Percentiles rank a stretch among this genome's conserved stretches.
These are phyloP conservation scores for Hyaena hyaena DNA, from an alignment of 2,113 vertebrate species.

Conservation along the genomic window DNA sequence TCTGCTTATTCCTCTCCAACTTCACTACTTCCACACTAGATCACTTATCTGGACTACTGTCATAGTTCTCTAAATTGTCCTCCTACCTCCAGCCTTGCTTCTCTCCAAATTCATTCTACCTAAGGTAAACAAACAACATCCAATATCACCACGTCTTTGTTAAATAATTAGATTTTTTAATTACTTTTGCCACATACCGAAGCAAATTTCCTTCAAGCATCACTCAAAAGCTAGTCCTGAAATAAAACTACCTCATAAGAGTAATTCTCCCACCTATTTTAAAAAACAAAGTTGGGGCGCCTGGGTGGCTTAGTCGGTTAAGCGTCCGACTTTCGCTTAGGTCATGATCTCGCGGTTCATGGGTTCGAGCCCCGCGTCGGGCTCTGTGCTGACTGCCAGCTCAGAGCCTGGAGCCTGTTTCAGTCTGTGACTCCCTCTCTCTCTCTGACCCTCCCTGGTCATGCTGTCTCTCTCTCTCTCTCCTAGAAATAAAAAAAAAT, in stretches of 20 bases:
- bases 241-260: not conserved
- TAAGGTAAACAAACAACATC: not conserved
- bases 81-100: not conserved
- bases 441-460: no score
- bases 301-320: no score
- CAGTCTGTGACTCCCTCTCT: no score
- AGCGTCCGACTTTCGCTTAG: no score
- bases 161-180: not conserved
- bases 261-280: not conserved
- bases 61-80: not conserved
- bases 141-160: not conserved
- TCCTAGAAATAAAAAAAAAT: no score
- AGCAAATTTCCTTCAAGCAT: not conserved
- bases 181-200: not conserved
- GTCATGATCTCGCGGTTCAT: no score
- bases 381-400: no score
- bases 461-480: no score
- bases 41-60: not conserved
- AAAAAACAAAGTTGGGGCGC: not conserved
- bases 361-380: no score
- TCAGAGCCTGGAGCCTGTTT: no score
- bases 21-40: not conserved
- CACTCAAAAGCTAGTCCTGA: not conserved
- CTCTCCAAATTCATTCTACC: not conserved
- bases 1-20: not conserved